Evolutionary conservation across 2,888 invertebrate species (phyloP), one percentile per base, ranked within the genome.

Genomic region (Leucozona laternaria): DNA sequence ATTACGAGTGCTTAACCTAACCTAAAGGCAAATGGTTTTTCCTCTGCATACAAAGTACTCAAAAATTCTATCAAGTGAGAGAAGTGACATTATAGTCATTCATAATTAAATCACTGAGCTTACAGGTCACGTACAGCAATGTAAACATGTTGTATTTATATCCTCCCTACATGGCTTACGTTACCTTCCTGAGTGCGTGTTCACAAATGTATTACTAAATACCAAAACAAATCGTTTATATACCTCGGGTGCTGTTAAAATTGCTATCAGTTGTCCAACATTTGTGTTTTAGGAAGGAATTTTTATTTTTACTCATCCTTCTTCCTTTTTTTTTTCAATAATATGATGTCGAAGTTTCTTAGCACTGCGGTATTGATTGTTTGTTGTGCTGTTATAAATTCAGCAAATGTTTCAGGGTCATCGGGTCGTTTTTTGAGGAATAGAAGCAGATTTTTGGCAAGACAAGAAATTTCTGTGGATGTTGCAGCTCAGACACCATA

Each of bases 401-500:
- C 77, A n/a, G 85, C 77, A 7, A 58, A 78, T 22, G 53, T 31
- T 11, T 20, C 68, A 57, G 53, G 68, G 17, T 72, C 60, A n/a
- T 72, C 60, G 13, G 55, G 37, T 31, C 58, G 76, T 11, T 62
- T 48, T 10, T 72, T 85, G 11, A 78, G 77, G 31, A 62, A 55
- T 28, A 43, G 68, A 11, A 85, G 60, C 11, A 76, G 80, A 34
- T 77, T 81, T 8, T 60, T 77, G 4, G 80, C 85, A 17, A 55
- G 85, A 31, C 85, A 85, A 40, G 85, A 85, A 62, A 15, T 85
- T 20, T 28, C 62, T 0, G 72, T 73, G 8, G 77, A 68, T 28
- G 20, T 80, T 22, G 40, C 76, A 48, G 20, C 53, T 22, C 66
- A 72, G 34, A 89, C 90, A 0, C 91, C 91, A n/a, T 91, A 92